Base-by-base conservation (phyloP, 2,797 vertebrate genomes). In the Heterohyrax brucei region DNA sequence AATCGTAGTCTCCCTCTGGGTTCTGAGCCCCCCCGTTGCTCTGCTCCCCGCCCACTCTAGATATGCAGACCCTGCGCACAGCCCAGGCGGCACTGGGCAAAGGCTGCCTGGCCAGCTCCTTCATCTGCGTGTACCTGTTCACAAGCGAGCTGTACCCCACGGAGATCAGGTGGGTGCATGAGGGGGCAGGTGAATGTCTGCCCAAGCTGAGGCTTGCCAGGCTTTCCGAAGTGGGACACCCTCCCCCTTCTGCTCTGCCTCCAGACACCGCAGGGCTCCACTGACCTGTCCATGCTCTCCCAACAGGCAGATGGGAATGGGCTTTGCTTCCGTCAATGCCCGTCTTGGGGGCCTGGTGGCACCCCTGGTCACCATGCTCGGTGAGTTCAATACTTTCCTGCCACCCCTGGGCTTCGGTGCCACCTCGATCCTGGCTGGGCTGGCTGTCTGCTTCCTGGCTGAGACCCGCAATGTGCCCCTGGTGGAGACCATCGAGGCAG, bases 131-230 rank as follows among this genome's bases (percentile, higher is more conserved):
- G 26, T 99, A 99, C 96, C 98, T 99, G 88, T 99, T 98, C 97
- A 99, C 99, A 0, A 99, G 99, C 62, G 99, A 99, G 93, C 98
- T 99, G 1, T 99, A 99, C 97, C 99, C 99, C 24, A 99, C 99
- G 0, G 98, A 99, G 84, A 98, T 99, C 98, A 99, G 99, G 99
- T 99, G 96, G 30, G 98, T 62, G 5, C 3, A 0, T n/a, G 14
- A n/a, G 68, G 16, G 8, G n/a, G 30, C 5, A 33, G 68, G 68
- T n/a, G 68, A 72, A 7, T 18, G 10, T 72, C 22, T 64, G 62
- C 66, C 50, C 72, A 1, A 24, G 28, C 0, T 2, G 86, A 13
- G 18, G 10, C 44, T 61, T 4, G 24, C 70, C 18, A 30, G 76
- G 84, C 21, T 91, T 16, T 2, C 48, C 5, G 0, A 64, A 28